Conservation (phyloP, 2,888 invertebrate genomes). For the Euplagia quadripunctaria region DNA sequence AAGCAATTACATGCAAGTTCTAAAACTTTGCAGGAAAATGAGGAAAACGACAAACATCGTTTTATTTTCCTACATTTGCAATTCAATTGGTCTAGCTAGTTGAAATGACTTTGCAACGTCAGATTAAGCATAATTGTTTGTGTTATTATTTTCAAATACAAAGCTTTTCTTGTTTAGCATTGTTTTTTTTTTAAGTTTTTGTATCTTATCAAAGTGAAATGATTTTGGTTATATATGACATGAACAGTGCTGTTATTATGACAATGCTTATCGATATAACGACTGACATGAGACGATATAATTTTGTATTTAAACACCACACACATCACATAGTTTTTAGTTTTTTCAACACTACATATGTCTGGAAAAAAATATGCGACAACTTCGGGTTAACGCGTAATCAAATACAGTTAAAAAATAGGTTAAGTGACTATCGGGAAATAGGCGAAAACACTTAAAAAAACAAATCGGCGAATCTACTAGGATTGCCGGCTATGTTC, state of each 20-base stretch:
- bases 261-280: too few relatives aligned
- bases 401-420: background rate
- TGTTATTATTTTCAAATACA: conserved; percentile 20
- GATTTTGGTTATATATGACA: background rate
- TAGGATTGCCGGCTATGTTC: too few relatives aligned
- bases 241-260: background rate
- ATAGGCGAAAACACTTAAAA: background rate
- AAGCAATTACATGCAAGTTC: conserved; percentile 81
- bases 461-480: background rate
- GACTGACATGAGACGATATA: too few relatives aligned
- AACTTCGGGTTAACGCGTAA: background rate
- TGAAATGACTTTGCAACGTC: conserved; percentile 54
- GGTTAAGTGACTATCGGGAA: background rate
- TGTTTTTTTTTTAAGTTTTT: background rate
- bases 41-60: conserved; percentile 75
- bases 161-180: background rate
- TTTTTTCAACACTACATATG: background rate
- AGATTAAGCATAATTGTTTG: conserved; percentile 20
- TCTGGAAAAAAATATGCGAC: background rate
- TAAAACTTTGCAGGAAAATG: conserved; percentile 71
- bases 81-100: conserved; percentile 71
- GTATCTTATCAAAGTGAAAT: background rate
- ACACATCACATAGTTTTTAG: background rate
- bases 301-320: too few relatives aligned
- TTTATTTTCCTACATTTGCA: conserved; percentile 76